Base-by-base conservation (phyloP, 1,140 invertebrate genomes). In the Phortica variegata region DNA sequence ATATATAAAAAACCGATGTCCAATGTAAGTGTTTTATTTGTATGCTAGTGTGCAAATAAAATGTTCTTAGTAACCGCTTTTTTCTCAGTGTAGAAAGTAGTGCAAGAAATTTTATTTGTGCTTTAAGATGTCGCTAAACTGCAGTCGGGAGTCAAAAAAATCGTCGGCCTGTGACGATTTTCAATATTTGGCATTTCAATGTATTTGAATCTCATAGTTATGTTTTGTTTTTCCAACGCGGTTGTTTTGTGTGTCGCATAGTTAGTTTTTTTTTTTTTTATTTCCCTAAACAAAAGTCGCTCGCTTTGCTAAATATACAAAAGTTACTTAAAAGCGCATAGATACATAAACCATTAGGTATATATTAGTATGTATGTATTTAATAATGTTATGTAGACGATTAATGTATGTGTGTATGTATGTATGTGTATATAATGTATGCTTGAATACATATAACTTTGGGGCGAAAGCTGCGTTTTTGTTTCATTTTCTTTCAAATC, bases 81-180 rank as follows among this genome's bases (percentile, higher is more conserved):
- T 53, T 43, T 49, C 43, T 44, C 23, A 45, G 31, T 45, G 19
- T 42, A 55, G 58, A 73, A 73, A 73, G 69, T 66, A 73, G 70
- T 66, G 62, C 60, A 73, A 73, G 70, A 68, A 65, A 66, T 70
- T 50, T 61, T 60, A 65, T 73, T 69, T 66, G 58, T 52, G 53
- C 20, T 32, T 4, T 47, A n/a, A 41, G 13, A 5, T 29, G 12
- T 18, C n/a, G n/a, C n/a, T n/a, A n/a, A n/a, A n/a, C n/a, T n/a
- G n/a, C n/a, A n/a, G n/a, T n/a, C n/a, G n/a, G n/a, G n/a, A n/a
- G n/a, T n/a, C n/a, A n/a, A n/a, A 16, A 38, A 15, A 38, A 38
- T 38, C 36, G 36, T 16, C 23, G 10, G 23, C 23, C 10, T 26
- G 5, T 5, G 5, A 26, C 23, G n/a, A n/a, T 26, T 26, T 26